Percentiles rank a stretch among this genome's conserved stretches.
phyloP scores from a whole-genome alignment of 2,888 invertebrate species.

The Lutraria lutraria region DNA sequence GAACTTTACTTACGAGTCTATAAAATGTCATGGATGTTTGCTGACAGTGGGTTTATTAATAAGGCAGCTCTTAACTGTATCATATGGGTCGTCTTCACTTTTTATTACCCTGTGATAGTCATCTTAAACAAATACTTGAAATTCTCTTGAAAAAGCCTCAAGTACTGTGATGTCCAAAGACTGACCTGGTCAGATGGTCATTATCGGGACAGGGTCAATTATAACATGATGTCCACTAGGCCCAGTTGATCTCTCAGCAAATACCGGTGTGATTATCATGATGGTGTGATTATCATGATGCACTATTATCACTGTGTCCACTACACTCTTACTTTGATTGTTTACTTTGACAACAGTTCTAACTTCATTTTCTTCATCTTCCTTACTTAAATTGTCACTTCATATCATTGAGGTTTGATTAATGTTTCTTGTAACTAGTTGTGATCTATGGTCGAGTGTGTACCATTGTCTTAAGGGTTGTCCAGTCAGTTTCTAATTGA shows the following conservation, averaged over 20 bases:
- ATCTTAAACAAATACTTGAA: slow-evolving; percentile 18
- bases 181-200: slow-evolving; percentile 35
- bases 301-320: not conserved
- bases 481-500: slow-evolving; percentile 11
- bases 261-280: not conserved
- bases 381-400: slow-evolving; percentile 31
- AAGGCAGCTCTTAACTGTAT: not conserved
- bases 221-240: slow-evolving; percentile 25
- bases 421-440: slow-evolving; percentile 29
- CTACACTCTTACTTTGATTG: not conserved
- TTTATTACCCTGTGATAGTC: not conserved
- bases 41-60: not conserved
- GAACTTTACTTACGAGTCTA: not conserved
- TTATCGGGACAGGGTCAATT: slow-evolving; percentile 28
- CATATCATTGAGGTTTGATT: slow-evolving; percentile 8
- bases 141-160: not conserved
- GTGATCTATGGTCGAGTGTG: not conserved
- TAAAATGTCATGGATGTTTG: not conserved
- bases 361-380: slow-evolving; percentile 35
- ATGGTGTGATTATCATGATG: not conserved
- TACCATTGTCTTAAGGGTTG: slow-evolving; percentile 9
- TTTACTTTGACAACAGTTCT: slow-evolving; percentile 27
- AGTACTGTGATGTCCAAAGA: not conserved
- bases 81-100: not conserved
- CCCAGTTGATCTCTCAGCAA: not conserved